phyloP scores from a whole-genome alignment of 1,140 invertebrate genomes.

The Lordiphosa mommai region DNA sequence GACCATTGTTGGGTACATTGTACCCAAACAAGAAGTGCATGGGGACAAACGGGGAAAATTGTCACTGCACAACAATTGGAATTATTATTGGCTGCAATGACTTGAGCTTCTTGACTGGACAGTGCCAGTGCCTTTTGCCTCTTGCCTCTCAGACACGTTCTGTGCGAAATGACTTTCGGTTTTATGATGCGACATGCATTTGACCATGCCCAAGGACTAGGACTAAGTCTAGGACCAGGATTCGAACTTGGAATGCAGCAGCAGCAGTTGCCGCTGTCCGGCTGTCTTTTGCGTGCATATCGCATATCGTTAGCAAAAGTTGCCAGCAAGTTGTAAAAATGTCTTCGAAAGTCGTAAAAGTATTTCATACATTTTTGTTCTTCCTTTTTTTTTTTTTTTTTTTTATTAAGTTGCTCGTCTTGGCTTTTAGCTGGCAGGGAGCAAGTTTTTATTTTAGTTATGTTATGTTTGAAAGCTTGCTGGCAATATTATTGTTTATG shows the following conservation, averaged over 20 bases:
- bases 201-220: constrained; percentile 40
- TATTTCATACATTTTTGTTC: constrained; percentile 66
- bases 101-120: constrained; percentile 70
- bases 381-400: constrained; percentile 59
- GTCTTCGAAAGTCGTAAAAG: constrained; percentile 78
- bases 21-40: constrained; percentile 53
- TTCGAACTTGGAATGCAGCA: constrained; percentile 26
- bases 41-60: constrained; percentile 50
- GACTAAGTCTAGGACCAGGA: constrained; percentile 13
- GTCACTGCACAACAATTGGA: constrained; percentile 76
- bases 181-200: constrained; percentile 77
- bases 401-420: constrained; percentile 65
- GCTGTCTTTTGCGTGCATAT: constrained; percentile 42
- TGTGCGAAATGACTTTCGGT: constrained; percentile 75
- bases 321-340: constrained; percentile 74
- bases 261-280: constrained; percentile 1
- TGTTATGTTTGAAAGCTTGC: constrained; percentile 39
- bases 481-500: constrained; percentile 73
- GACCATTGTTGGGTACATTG: constrained; percentile 77
- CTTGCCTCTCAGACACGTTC: constrained; percentile 54
- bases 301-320: constrained; percentile 76
- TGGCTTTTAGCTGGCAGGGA: constrained; percentile 6
- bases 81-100: constrained; percentile 78
- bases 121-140: constrained; percentile 7
- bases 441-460: constrained; percentile 37